phyloP scores from a whole-genome alignment of 2,797 vertebrate genomes.

The Heteromormyrus szaboi region DNA sequence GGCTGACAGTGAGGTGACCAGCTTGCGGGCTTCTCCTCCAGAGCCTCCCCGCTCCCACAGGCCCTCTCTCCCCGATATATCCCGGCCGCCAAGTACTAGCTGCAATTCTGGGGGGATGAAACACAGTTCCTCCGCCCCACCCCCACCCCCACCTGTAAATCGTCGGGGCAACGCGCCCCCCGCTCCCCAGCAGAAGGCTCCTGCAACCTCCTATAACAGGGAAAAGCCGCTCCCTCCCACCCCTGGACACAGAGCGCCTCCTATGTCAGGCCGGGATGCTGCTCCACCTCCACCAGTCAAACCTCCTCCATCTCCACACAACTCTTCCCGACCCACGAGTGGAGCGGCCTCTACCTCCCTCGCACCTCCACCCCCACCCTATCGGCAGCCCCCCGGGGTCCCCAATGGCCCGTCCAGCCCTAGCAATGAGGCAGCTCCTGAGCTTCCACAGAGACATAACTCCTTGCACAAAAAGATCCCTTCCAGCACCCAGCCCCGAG shows the following conservation, averaged over 20 bases:
- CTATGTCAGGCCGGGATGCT: slow-evolving; percentile 54
- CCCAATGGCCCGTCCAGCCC: slow-evolving; percentile 75
- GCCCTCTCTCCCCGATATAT: slow-evolving; percentile 81
- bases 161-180: slow-evolving; percentile 61
- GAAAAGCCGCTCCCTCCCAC: slow-evolving; percentile 85
- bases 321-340: slow-evolving; percentile 45
- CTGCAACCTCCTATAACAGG: slow-evolving; percentile 64
- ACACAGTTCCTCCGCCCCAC: slow-evolving; percentile 61
- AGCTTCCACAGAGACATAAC: slow-evolving; percentile 89
- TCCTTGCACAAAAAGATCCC: slow-evolving; percentile 81
- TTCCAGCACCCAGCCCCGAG: slow-evolving; percentile 54
- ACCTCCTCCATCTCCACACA: slow-evolving; percentile 66
- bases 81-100: slow-evolving; percentile 57
- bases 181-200: slow-evolving; percentile 50
- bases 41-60: slow-evolving; percentile 76
- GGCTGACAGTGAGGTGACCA: slow-evolving; percentile 35
- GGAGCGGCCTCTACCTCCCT: slow-evolving; percentile 55
- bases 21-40: slow-evolving; percentile 54
- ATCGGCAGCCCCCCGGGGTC: slow-evolving; percentile 68
- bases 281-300: slow-evolving; percentile 61
- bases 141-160: slow-evolving; percentile 62
- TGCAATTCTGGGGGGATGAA: slow-evolving; percentile 49
- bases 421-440: slow-evolving; percentile 65
- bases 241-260: slow-evolving; percentile 64
- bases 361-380: slow-evolving; percentile 79